Percentiles rank a stretch among this genome's conserved stretches.
Conservation (phyloP, 2,113 vertebrate genomes). For the Alaudala cheleensis region DNA sequence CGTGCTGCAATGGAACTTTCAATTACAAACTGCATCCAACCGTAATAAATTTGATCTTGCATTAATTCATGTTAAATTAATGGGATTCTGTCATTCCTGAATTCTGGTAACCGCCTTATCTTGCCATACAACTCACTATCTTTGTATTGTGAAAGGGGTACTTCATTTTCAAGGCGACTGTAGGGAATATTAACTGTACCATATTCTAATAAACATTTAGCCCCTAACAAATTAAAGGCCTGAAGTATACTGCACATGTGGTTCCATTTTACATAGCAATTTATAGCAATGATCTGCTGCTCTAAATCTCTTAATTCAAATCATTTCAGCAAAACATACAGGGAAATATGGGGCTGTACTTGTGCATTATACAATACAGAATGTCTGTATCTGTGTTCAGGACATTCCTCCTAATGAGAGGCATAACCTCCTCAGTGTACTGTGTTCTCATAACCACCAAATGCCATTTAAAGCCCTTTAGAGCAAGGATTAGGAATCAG, state of each 20-base stretch:
- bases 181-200: neutral
- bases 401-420: neutral
- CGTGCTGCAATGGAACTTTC: neutral
- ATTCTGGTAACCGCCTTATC: slow-evolving; percentile 10
- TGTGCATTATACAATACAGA: neutral
- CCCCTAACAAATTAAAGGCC: slow-evolving; percentile 4
- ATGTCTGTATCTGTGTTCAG: neutral
- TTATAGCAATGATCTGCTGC: slow-evolving; percentile 5
- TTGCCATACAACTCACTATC: neutral
- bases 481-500: neutral
- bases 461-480: neutral
- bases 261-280: neutral
- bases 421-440: neutral
- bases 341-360: neutral
- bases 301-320: neutral
- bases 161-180: neutral
- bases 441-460: neutral
- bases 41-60: slow-evolving; percentile 15
- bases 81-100: slow-evolving; percentile 29
- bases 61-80: slow-evolving; percentile 46
- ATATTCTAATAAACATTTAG: neutral
- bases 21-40: slow-evolving; percentile 11
- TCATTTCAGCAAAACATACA: neutral
- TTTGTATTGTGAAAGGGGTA: neutral
- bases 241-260: neutral